Conservation (phyloP, 2,113 vertebrate species). For the Neolamprologus fasciatus region DNA sequence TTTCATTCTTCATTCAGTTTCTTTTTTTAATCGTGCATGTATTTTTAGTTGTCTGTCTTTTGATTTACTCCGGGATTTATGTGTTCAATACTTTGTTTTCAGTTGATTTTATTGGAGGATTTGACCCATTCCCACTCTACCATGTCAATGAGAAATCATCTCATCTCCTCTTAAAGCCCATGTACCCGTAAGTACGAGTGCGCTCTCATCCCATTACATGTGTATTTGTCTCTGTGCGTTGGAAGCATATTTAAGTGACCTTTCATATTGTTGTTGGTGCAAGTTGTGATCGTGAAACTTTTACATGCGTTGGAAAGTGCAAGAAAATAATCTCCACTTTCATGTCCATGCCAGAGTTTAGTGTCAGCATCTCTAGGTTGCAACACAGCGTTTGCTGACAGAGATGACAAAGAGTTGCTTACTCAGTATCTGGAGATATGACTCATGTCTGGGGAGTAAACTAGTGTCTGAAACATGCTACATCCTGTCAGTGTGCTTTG, state of each 20-base stretch:
- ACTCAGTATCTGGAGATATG: neutral
- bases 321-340: neutral
- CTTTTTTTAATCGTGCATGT: neutral
- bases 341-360: neutral
- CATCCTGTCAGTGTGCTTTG: constrained; percentile 7
- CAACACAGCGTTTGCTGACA: neutral
- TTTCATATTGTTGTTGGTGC: neutral
- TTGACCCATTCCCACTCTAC: constrained; percentile 93
- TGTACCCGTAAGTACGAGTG: constrained; percentile 82
- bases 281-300: neutral
- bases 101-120: constrained; percentile 99
- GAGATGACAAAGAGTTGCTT: neutral
- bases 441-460: neutral
- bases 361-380: neutral
- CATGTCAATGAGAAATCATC: constrained; percentile 92
- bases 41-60: constrained; percentile 7
- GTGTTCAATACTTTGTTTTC: constrained; percentile 71
- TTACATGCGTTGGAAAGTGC: neutral
- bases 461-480: constrained; percentile 5
- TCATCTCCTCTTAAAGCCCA: constrained; percentile 87
- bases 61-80: constrained; percentile 52
- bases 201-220: neutral
- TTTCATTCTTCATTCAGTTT: neutral
- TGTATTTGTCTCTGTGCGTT: neutral
- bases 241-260: neutral